Evolutionary conservation across 2,888 invertebrate species (phyloP), one percentile per base, ranked within the genome.

Genomic region (Hypena proboscidalis): DNA sequence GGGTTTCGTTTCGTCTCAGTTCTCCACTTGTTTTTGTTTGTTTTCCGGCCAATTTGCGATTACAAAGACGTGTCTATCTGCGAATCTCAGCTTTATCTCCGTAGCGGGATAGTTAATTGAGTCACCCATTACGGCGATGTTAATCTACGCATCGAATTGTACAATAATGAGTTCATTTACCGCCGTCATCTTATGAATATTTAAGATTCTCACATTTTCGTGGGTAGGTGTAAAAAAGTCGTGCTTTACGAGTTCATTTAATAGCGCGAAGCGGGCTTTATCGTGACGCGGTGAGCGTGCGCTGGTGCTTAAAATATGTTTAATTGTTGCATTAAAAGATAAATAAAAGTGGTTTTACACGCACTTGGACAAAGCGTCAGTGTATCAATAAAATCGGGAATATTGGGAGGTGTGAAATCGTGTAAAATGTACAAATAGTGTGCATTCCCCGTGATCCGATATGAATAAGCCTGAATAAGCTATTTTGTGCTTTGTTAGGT

Each of bases 21-120:
- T 58, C 68, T 77, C 76, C 69, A 77, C 72, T 70, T 74, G 62
- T 80, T 80, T 83, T 84, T 85, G 82, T 87, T 90, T 88, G 83
- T 86, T 88, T 90, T 84, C 82, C 82, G 84, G 80, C 58, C 76
- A 85, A 89, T 90, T 89, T 87, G 85, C 82, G 77, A 80, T 80
- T 74, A 70, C 70, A 67, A 67, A 74, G 74, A 78, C 72, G 60
- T 71, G 58, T 74, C 61, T 77, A 73, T 75, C 68, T 59, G 26
- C 10, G 46, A 9, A 74, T 78, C 74, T 68, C 30, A 65, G 64
- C 57, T 48, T 68, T 76, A 74, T 74, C 67, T 64, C 57, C 62
- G 73, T 68, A 61, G 62, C 64, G 45, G 63, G 56, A 57, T 38
- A 70, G 57, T 74, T 82, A 85, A 89, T 85, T 84, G 80, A 83